Base-by-base conservation (phyloP, 2,797 vertebrate species). In the Bradypus variegatus region DNA sequence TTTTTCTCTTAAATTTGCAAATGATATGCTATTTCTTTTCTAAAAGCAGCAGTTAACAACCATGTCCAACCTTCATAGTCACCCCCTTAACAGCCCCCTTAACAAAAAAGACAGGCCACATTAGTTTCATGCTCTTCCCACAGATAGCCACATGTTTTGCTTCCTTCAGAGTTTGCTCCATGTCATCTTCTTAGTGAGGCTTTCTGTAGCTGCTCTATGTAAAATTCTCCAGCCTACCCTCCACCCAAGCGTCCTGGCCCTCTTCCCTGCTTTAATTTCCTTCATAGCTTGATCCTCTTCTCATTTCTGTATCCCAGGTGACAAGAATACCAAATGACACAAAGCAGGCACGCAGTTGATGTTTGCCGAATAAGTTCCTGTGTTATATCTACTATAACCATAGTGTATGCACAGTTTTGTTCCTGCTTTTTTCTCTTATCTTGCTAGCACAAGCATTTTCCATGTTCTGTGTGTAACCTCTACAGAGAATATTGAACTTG, bases 331-430 rank as follows among this genome's bases (percentile, higher is more conserved):
- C 0, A 0, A 18, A 3, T 2, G 31, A 18, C 21, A 5, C 45
- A 8, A 9, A 45, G 88, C 38, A n/a, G 70, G 60, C 38, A 0
- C 27, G 25, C 8, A 0, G 4, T 31, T 27, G 19, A 0, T 15
- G 4, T 18, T 21, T 25, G 64, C 8, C 9, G 33, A 55, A 3
- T 1, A 25, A 16, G 5, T 27, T 36, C 27, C 19, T 75, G 67
- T 78, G 53, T 60, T 25, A 4, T 3, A 11, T 9, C 16, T 4
- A 1, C 67, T 60, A 36, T 10, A 4, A 16, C 41, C 15, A 4
- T 2, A 3, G 53, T 4, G 23, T 13, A 3, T 2, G 0, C 8
- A 15, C 33, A 11, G 33, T n/a, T 41, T 4, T 36, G 75, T 4
- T 1, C 70, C 69, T 16, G n/a, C 55, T 7, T 25, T 31, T 27